A percentile compares a stretch with the other conserved stretches of the same genome.
Evolutionary conservation across 2,113 vertebrate genomes (phyloP).

Genomic region (Perognathus longimembris): DNA sequence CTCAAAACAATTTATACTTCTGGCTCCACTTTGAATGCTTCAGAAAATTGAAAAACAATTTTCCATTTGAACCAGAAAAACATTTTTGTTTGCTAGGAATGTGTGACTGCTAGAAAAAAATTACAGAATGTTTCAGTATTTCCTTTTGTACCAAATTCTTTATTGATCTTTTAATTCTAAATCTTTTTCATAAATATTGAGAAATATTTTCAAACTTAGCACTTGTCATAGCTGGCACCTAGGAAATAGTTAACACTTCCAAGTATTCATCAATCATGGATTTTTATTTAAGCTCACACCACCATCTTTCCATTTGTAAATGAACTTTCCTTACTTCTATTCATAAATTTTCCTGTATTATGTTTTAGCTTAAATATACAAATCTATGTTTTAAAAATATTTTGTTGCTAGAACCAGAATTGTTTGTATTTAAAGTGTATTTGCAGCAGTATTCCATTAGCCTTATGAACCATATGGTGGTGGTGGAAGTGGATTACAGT

Average conservation of each 20-base stretch:
- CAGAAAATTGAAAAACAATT: slow-evolving; percentile 12
- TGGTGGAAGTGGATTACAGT: not conserved
- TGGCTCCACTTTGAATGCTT: slow-evolving; percentile 4
- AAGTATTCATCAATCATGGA: not conserved
- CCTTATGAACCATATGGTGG: not conserved
- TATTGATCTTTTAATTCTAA: not conserved
- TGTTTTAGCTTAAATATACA: slow-evolving; percentile 5
- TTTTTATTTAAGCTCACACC: not conserved
- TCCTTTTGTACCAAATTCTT: slow-evolving; percentile 33
- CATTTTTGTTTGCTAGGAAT: not conserved
- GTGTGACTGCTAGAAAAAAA: slow-evolving; percentile 23
- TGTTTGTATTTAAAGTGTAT: not conserved
- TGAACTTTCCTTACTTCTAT: not conserved
- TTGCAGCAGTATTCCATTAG: not conserved
- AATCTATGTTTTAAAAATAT: slow-evolving; percentile 43
- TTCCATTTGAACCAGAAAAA: slow-evolving; percentile 26
- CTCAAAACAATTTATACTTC: not conserved
- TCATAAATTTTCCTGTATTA: not conserved
- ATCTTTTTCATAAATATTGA: slow-evolving; percentile 34
- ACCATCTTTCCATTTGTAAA: slow-evolving; percentile 36
- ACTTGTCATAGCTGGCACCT: not conserved
- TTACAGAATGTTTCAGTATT: not conserved
- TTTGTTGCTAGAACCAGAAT: slow-evolving; percentile 22
- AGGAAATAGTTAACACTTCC: not conserved
- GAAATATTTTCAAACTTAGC: not conserved